Evolutionary conservation across 1,140 invertebrate species (phyloP).

Genomic region (Pseudomyrmex pallidus): DNA sequence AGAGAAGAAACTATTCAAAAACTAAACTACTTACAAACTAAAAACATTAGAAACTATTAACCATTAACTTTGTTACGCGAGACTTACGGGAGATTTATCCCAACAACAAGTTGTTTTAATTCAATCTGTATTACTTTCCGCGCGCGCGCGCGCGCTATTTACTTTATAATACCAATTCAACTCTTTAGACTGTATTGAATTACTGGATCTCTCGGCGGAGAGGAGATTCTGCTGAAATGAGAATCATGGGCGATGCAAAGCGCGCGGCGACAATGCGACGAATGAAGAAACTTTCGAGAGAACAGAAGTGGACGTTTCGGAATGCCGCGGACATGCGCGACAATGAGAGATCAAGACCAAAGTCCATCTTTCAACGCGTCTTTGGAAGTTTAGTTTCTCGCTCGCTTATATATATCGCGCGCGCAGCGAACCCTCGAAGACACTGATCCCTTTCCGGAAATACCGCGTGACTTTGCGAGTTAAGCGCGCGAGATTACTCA

Average conservation of each 20-base stretch:
- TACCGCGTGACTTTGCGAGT: not conserved
- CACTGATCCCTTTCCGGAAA: not conserved
- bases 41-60: too few relatives aligned
- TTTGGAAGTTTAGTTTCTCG: not conserved
- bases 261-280: not conserved
- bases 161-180: slow-evolving; percentile 7
- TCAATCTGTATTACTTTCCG: not conserved
- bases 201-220: not conserved
- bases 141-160: not conserved
- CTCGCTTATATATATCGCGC: not conserved
- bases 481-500: not conserved
- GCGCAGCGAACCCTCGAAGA: not conserved
- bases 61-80: too few relatives aligned
- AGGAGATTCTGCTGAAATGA: slow-evolving; percentile 1
- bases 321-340: slow-evolving; percentile 24
- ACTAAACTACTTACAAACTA: too few relatives aligned
- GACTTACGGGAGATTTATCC: too few relatives aligned
- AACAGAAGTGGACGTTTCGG: slow-evolving; percentile 5
- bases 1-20: too few relatives aligned
- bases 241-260: slow-evolving; percentile 9
- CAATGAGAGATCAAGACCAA: slow-evolving; percentile 25
- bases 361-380: slow-evolving; percentile 34
- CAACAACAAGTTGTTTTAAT: not conserved
- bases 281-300: slow-evolving; percentile 37
- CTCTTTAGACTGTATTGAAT: slow-evolving; percentile 5